Evolutionary conservation across 1,140 invertebrate species (phyloP), one percentile per base, ranked within the genome.

Genomic region (Drosophila trapezifrons): DNA sequence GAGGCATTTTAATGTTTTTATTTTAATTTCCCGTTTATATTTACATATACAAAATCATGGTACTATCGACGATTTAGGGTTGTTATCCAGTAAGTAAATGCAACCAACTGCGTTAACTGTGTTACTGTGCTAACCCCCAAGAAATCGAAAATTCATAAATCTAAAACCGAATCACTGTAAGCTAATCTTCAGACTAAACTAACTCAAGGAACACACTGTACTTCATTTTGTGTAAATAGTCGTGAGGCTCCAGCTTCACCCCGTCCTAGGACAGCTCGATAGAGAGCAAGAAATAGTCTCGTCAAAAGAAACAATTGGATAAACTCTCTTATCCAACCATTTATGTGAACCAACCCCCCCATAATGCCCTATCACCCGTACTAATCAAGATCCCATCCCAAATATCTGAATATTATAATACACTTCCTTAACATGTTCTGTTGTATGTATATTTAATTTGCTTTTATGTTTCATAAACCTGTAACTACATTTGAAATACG

Each of bases 1-100:
- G 45, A 73, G 74, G 60, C 77, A 56, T 67, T 74, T 66, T 69
- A 76, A 84, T 84, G 25, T 73, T 78, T 80, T 62, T 63, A 40
- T 72, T 89, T 75, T 90, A 46, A 73, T 86, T 86, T 79, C 45
- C 67, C 43, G 42, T 78, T 70, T 80, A 70, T 79, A 65, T 80
- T 84, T 79, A 73, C 84, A 87, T 89, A 90, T 90, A 67, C 70
- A 72, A 79, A 70, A 78, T 60, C 57, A 27, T 76, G 70, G 62
- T 60, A 70, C 58, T 38, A 51, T 56, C 74, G 59, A 86, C 78
- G 64, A 58, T 78, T 62, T 90, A 96, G 95, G 95, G 95, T 95
- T 95, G 95, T 95, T 95, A 95, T 94, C 93, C 94, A 95, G 96
- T 96, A 96, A 96, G 96, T 96, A 96, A 94, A 67, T 62, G 35